Evolutionary conservation across 2,113 vertebrate species (phyloP), one percentile per base, ranked within the genome.

Genomic region (Nerophis ophidion): DNA sequence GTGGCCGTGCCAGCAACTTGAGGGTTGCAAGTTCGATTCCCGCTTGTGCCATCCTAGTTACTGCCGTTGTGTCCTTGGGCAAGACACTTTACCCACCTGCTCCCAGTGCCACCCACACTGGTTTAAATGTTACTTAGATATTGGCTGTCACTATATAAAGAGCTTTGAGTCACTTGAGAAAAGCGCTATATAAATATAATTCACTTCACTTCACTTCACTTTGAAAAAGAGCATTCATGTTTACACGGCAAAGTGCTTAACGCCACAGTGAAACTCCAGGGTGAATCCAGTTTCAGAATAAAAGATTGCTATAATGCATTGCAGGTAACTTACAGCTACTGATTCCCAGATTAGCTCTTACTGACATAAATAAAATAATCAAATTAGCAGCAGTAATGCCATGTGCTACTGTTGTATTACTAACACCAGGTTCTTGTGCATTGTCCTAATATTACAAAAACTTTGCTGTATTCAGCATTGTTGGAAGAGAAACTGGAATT

Each of bases 321-420:
- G 48, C n/a, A 57, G 64, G 54, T 71, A 26, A 60, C 15, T 36
- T 50, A 34, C 48, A 47, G 38, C 5, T 62, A 61, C 52, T 55
- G 67, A 68, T 60, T 57, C 48, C 16, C 34, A 60, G 26, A 57
- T 63, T 34, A 42, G 17, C 36, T 40, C 9, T 50, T 19, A 46
- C 40, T 34, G 44, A 63, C 62, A 46, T 71, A 11, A 53, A 44
- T 34, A 5, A 57, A 58, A 10, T 63, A 14, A 63, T 58, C 11
- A 26, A 5, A 60, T 65, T 10, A 63, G 57, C 56, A 64, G 11
- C n/a, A 13, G n/a, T 17, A 58, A 47, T 48, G n/a, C 58, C 3
- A 61, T 13, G 19, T 56, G n/a, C 5, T 10, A 7, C 17, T 48
- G 34, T 44, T 8, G 15, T 51, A 50, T 15, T 42, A 19, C 16